phyloP scores from a whole-genome alignment of 2,797 vertebrate genomes.

The Kryptopterus vitreolus region DNA sequence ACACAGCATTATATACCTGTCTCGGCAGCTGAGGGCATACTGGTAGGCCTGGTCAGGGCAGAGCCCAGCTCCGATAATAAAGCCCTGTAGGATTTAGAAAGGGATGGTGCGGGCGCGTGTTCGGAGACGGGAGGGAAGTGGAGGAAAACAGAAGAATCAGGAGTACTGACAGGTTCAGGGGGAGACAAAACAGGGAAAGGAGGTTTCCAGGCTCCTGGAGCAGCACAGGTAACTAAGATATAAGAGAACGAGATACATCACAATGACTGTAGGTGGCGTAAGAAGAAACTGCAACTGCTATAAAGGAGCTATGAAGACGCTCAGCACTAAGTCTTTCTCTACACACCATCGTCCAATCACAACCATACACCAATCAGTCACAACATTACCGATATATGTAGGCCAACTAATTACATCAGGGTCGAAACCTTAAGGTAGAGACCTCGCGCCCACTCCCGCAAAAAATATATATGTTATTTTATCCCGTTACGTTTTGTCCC shows the following conservation, averaged over 20 bases:
- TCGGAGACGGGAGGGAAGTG: conserved; percentile 33
- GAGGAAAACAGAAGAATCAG: conserved; percentile 46
- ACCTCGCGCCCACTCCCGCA: no score
- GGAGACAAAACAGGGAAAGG: conserved; percentile 49
- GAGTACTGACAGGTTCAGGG: conserved; percentile 18
- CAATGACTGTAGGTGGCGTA: no score
- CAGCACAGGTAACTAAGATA: conserved; percentile 54
- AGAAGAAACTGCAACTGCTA: background rate
- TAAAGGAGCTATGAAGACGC: no score
- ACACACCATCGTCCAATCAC: background rate
- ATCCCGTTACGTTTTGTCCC: no score
- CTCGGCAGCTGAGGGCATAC: conserved; percentile 71
- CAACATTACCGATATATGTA: no score
- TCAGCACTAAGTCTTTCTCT: background rate
- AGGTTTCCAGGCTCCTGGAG: conserved; percentile 53
- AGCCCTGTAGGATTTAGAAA: conserved; percentile 51
- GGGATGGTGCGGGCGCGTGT: conserved; percentile 35
- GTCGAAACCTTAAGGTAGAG: no score
- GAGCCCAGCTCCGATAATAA: conserved; percentile 56
- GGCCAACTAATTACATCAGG: no score
- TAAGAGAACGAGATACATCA: conserved; percentile 34
- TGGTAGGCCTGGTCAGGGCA: conserved; percentile 68
- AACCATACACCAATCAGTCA: no score
- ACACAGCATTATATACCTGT: conserved; percentile 69
- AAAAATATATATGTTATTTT: no score